Evolutionary conservation across 2,113 vertebrate genomes (phyloP).

Genomic region (Hylia prasina): DNA sequence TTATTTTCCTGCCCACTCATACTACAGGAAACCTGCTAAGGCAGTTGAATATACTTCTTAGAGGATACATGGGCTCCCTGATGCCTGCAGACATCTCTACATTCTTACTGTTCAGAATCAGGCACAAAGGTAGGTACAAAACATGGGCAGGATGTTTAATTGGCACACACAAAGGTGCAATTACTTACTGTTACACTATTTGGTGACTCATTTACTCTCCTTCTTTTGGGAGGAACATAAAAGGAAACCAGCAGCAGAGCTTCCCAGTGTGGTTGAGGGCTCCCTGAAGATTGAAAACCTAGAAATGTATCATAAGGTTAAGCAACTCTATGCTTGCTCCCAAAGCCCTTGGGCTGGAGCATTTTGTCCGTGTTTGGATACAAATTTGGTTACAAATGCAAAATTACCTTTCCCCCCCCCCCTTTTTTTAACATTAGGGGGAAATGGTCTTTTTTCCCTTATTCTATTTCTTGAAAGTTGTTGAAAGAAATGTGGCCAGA

Average conservation of each 20-base stretch:
- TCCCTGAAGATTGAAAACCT: background rate
- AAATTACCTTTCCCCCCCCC: background rate
- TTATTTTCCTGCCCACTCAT: background rate
- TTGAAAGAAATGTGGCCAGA: background rate
- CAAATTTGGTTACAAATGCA: background rate
- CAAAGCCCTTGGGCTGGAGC: background rate
- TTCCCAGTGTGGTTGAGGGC: background rate
- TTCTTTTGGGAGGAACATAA: background rate
- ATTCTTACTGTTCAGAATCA: background rate
- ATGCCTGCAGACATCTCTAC: fast-evolving
- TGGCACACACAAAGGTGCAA: background rate
- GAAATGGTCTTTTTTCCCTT: background rate
- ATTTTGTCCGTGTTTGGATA: background rate
- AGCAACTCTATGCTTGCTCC: background rate
- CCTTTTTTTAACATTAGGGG: fast-evolving
- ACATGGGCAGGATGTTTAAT: background rate
- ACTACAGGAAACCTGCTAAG: background rate
- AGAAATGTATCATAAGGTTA: background rate
- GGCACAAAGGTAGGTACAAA: background rate
- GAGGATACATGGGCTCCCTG: background rate
- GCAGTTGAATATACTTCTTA: background rate
- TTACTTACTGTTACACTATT: background rate
- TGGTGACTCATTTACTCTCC: background rate
- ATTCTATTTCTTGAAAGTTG: background rate
- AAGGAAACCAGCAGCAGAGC: background rate